Evolutionary conservation across 35 echinoderm and acorn worm genomes (phyloP), one percentile per base, ranked within the genome.

Genomic region (Patiria miniata): DNA sequence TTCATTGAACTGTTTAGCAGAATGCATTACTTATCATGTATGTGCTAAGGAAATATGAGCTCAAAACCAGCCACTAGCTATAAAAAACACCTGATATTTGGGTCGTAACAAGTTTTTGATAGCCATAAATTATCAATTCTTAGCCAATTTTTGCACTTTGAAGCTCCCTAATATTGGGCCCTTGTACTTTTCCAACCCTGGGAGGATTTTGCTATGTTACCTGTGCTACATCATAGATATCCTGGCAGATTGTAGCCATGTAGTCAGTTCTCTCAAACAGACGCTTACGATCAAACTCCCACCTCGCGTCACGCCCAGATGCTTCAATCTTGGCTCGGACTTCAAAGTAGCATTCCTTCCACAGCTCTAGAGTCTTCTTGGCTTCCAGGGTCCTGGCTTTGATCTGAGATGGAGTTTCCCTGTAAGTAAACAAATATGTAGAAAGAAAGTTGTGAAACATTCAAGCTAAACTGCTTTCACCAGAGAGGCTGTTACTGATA

Each of bases 281-380:
- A 29, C 88, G 89, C 80, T 99, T 99, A 37, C 96, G 92, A 76
- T 99, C 96, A 99, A 99, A 99, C 90, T 99, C 96, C 96, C 96
- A 99, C 60, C 96, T 88, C 17, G 96, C 93, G 30, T 99, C 96
- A 44, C 96, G 69, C 22, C 96, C 96, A 16, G 96, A 99, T 5
- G 93, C 96, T 77, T 99, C 96, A 84, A 99, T 99, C 87, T 99
- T 99, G n/a, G 93, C 93, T 59, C 96, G 79, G 3, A 99, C 96
- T 78, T 99, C 96, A 77, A 92, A 90, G 93, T 99, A 99, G 77
- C 89, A 92, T 55, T 99, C 93, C 83, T 94, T 99, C 96, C 96
- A 99, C 51, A 99, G 52, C 83, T 94, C 93, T 36, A 99, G 76
- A 0, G 93, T 99, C 52, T 99, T 99, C 83, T 99, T 99, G 17